Evolutionary conservation across 2,113 vertebrate genomes (phyloP).

Genomic region (Todiramphus saurophagus): DNA sequence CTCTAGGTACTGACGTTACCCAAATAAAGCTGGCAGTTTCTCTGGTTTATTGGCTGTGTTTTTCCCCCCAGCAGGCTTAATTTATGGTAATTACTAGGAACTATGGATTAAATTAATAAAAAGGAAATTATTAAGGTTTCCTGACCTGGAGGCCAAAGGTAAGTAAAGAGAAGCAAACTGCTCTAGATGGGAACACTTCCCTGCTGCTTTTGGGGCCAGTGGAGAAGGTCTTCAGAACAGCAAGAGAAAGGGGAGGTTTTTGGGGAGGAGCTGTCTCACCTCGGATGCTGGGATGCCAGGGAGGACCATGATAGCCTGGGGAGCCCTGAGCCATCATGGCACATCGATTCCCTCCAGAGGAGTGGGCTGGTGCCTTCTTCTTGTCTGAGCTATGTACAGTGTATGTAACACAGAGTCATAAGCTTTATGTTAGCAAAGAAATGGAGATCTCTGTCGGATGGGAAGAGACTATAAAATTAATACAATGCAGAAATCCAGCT

Average conservation of each 20-base stretch:
- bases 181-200: neutral
- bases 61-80: constrained; percentile 59
- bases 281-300: rapidly evolving
- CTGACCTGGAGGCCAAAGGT: constrained; percentile 48
- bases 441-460: neutral
- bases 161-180: constrained; percentile 31
- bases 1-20: constrained; percentile 57
- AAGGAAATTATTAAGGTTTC: constrained; percentile 64
- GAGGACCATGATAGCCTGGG: neutral
- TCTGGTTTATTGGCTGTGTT: constrained; percentile 63
- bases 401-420: neutral
- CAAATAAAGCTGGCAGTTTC: constrained; percentile 62
- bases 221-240: neutral
- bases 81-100: constrained; percentile 69
- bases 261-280: neutral
- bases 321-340: neutral
- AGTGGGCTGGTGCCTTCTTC: neutral
- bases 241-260: neutral
- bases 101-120: constrained; percentile 68
- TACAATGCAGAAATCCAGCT: constrained; percentile 14
- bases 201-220: neutral
- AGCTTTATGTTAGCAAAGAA: neutral
- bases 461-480: constrained; percentile 42
- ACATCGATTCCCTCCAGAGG: neutral
- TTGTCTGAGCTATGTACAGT: neutral